These are phyloP conservation scores for Sinopyrophorus schimmeli DNA, from an alignment of 2,888 invertebrate species.

Conservation along the genomic window DNA sequence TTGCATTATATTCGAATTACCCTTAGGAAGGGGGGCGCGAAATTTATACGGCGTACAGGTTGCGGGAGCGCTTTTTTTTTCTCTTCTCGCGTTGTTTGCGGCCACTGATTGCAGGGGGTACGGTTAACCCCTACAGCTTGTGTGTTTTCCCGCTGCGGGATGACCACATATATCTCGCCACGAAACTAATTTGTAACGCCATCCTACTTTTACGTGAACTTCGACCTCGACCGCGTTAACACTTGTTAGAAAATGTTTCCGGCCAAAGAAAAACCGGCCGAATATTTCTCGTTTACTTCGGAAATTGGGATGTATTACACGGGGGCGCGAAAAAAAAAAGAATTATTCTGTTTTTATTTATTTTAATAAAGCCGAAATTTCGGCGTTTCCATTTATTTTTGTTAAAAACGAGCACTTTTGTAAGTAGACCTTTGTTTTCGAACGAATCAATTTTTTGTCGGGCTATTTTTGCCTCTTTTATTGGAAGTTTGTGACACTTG, in stretches of 20 bases:
- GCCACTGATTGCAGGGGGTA: constrained; percentile 26
- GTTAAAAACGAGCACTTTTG: too few species aligned
- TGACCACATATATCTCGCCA: constrained; percentile 43
- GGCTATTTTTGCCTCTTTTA: too few species aligned
- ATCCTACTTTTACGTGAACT: constrained; percentile 37
- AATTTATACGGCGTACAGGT: too few species aligned
- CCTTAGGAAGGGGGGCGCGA: too few species aligned
- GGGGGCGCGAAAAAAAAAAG: constrained; percentile 8
- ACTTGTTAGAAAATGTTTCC: constrained; percentile 40
- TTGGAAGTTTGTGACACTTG: too few species aligned
- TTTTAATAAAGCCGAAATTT: too few species aligned
- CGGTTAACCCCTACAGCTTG: constrained; percentile 34
- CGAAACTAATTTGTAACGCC: constrained; percentile 43
- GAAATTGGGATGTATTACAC: constrained; percentile 24
- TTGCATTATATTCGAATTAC: too few species aligned
- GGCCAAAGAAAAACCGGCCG: constrained; percentile 38
- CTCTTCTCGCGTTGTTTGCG: constrained; percentile 25
- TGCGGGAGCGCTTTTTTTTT: constrained; percentile 12
- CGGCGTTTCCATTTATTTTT: too few species aligned
- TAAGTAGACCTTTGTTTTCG: too few species aligned
- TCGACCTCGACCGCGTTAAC: constrained; percentile 37
- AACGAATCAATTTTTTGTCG: too few species aligned
- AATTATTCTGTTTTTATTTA: too few species aligned
- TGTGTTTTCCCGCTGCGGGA: constrained; percentile 40
- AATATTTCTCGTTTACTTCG: constrained; percentile 36